Conservation (phyloP, 2,113 vertebrate genomes). For the Gracilinanus agilis region DNA sequence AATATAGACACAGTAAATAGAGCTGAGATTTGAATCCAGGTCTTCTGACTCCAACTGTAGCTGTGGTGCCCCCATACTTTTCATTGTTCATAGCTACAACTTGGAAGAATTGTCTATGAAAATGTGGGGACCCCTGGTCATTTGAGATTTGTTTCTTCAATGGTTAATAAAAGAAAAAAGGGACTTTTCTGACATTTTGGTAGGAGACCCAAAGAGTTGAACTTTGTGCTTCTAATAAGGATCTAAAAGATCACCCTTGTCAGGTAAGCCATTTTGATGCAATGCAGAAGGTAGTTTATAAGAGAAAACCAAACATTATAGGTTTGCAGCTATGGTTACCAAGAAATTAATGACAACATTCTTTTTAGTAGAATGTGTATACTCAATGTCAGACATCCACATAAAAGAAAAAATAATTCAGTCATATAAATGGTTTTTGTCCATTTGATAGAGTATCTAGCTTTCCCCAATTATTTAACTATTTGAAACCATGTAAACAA, state of each 20-base stretch:
- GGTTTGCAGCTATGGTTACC: not conserved
- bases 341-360: not conserved
- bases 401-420: constrained; percentile 1
- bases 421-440: not conserved
- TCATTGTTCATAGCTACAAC: not conserved
- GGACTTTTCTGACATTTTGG: constrained; percentile 38
- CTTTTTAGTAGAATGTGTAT: not conserved
- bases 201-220: constrained; percentile 51
- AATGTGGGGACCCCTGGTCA: constrained; percentile 34
- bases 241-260: not conserved
- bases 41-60: not conserved
- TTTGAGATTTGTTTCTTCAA: constrained; percentile 48
- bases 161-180: constrained; percentile 30
- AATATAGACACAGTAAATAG: not conserved
- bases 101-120: not conserved
- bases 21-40: not conserved
- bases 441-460: not conserved
- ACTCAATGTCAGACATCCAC: not conserved
- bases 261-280: not conserved
- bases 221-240: constrained; percentile 21
- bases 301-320: not conserved
- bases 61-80: not conserved
- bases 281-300: not conserved
- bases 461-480: not conserved
- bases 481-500: not conserved